These are phyloP conservation scores for Nymphalis urticae DNA, from an alignment of 2,888 invertebrate species.

Conservation along the genomic window DNA sequence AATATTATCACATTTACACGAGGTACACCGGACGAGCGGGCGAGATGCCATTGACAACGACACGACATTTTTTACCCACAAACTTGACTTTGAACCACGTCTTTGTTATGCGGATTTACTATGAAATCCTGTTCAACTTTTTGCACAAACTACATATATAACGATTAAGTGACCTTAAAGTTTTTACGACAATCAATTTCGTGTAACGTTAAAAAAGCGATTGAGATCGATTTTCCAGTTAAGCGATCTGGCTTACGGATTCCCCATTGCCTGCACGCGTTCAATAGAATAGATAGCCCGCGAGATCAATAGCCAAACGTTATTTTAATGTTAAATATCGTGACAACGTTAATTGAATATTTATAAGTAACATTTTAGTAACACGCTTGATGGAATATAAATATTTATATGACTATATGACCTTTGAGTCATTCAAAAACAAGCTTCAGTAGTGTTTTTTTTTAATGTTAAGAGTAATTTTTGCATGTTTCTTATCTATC, in stretches of 20 bases:
- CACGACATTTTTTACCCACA: slow-evolving; percentile 35
- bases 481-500: neutral
- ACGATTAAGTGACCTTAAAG: slow-evolving; percentile 44
- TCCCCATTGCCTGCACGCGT: slow-evolving; percentile 40
- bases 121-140: slow-evolving; percentile 66
- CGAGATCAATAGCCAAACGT: slow-evolving; percentile 13
- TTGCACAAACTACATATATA: slow-evolving; percentile 39
- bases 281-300: slow-evolving; percentile 24
- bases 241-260: slow-evolving; percentile 45
- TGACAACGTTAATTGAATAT: slow-evolving; percentile 26
- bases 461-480: neutral
- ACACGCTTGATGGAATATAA: slow-evolving; percentile 20
- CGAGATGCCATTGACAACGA: slow-evolving; percentile 26
- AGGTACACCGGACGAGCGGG: slow-evolving; percentile 8
- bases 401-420: slow-evolving; percentile 28
- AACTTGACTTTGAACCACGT: slow-evolving; percentile 58
- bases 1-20: neutral
- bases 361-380: slow-evolving; percentile 25
- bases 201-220: slow-evolving; percentile 46
- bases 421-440: slow-evolving; percentile 27
- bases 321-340: slow-evolving; percentile 26
- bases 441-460: neutral
- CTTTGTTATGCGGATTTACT: slow-evolving; percentile 60
- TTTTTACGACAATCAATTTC: slow-evolving; percentile 42
- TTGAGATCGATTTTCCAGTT: slow-evolving; percentile 57